Evolutionary conservation across 2,888 invertebrate genomes (phyloP), one percentile per base, ranked within the genome.

Genomic region (Cryptus armator): DNA sequence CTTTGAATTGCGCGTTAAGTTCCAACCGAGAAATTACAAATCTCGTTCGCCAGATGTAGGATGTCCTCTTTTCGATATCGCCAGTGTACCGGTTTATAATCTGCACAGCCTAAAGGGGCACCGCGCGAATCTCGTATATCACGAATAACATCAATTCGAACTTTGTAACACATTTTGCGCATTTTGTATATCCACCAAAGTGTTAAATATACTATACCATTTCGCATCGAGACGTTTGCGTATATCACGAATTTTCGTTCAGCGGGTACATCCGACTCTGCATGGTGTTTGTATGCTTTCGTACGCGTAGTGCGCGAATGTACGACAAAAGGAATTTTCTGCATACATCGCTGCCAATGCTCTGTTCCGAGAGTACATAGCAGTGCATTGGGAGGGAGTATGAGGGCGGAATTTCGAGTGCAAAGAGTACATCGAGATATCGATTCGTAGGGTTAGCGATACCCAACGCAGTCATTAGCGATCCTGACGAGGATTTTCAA

Each of bases 391-490:
- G 6, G 44, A 7, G 46, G 71, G 74, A 46, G 64, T 12, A 56
- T 48, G 43, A 64, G 64, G 43, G 10, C 6, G 53, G 19, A 48
- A 53, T 12, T 37, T 56, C 51, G 43, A 81, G 70, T 51, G 84
- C 66, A 82, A 75, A 81, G 72, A 74, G 85, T 80, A 86, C 86
- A 84, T 81, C 79, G 78, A 67, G 81, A 84, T 88, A 88, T 88
- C 87, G 87, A 88, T 88, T 86, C 77, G 86, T 77, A 75, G 81
- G 81, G 81, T 82, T 82, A 82, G 75, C 64, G 76, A 79, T 78
- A 81, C 78, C 81, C 81, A 78, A 72, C 56, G 46, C 56, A 70
- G 66, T 81, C 81, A 84, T 81, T 81, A 66, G 81, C 84, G 74
- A 77, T 81, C 84, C 81, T 72, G 80, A 71, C 84, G 80, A 84